Base-by-base conservation (phyloP, 2,888 invertebrate species). In the Julus scandinavius region DNA sequence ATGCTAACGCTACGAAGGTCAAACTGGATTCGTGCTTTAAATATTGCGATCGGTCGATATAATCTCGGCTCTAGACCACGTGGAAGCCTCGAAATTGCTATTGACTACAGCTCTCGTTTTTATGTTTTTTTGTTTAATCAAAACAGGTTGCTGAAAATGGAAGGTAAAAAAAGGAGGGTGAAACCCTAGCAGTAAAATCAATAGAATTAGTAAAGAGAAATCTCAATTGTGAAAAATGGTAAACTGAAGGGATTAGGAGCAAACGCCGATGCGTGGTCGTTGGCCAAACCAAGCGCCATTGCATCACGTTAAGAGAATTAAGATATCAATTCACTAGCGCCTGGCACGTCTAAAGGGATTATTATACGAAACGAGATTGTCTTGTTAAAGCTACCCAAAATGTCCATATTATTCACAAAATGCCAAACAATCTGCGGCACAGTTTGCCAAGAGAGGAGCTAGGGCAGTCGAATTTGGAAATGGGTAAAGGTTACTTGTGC, bases 321-420 rank as follows among this genome's bases (percentile, higher is more conserved):
- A 49, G 49, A 49, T 9, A 49, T 49, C 49, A 5, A 49, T 54
- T 54, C 54, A 54, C 54, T 54, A 54, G 54, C 11, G 54, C 54
- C 54, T 54, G 54, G 54, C 54, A 54, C 54, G 54, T 54, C 54
- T 54, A 54, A 83, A 83, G 83, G 83, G 83, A 83, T 83, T 83
- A 11, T 83, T 40, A 4, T 40, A 40, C n/a, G 29, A 38, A 38
- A 40, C 13, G 29, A 38, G 29, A 38, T 83, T 83, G 29, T 83
- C 83, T 83, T 83, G 13, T 83, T 83, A 38, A 38, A 38, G 83
- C 83, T 83, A 83, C 83, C 40, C 40, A 83, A 83, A 83, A 83
- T 15, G 29, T 83, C 83, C 40, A 83, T 38, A 83, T 38, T 83
- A 83, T 38, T 83, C 11, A 17, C 29, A 83, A 83, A 83, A 7